Conservation (phyloP, 2,888 invertebrate species). For the Hyppa rectilinea region DNA sequence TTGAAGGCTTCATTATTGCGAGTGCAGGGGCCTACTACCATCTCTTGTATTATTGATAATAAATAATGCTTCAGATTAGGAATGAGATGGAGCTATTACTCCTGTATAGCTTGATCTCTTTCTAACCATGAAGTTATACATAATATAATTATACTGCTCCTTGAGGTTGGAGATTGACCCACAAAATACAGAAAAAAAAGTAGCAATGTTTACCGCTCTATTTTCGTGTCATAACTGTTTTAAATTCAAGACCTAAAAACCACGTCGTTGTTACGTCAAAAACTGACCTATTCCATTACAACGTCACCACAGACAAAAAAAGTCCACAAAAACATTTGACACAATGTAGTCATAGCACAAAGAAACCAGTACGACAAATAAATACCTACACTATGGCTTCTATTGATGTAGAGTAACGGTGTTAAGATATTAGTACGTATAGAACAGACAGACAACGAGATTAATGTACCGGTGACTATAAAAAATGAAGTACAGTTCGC, state of each 20-base stretch:
- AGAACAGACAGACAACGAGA: background rate
- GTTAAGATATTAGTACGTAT: constrained; percentile 6
- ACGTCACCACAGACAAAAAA: constrained; percentile 18
- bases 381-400: constrained; percentile 30
- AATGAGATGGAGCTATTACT: too few species aligned
- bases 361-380: constrained; percentile 13
- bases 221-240: background rate
- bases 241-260: background rate
- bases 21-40: too few species aligned
- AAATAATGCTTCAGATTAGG: too few species aligned
- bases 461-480: constrained; percentile 22
- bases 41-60: too few species aligned
- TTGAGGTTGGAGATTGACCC: too few species aligned
- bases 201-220: background rate
- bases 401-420: constrained; percentile 40
- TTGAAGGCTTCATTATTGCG: background rate
- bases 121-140: too few species aligned
- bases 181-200: background rate
- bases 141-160: too few species aligned
- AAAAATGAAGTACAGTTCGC: background rate
- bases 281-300: constrained; percentile 25
- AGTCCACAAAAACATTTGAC: constrained; percentile 1
- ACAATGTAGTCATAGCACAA: constrained; percentile 15
- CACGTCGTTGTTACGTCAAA: background rate
- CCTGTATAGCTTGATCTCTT: too few species aligned